These are phyloP conservation scores for Champsocephalus gunnari DNA, from an alignment of 2,797 vertebrate species.

Conservation along the genomic window DNA sequence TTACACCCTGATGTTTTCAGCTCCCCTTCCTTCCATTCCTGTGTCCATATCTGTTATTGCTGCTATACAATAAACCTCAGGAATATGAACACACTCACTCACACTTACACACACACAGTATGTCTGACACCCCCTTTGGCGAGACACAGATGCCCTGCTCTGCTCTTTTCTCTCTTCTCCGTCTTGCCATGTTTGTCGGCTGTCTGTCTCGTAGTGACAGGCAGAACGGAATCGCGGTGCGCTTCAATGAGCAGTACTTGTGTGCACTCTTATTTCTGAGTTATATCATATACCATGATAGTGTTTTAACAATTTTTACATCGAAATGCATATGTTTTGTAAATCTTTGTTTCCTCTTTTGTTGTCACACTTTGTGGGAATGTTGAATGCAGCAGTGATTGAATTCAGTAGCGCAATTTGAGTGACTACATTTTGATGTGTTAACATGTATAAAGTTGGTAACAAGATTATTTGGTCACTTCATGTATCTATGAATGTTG, in stretches of 20 bases:
- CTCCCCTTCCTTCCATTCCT: slow-evolving; percentile 12
- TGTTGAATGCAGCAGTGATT: no score
- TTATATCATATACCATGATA: background rate
- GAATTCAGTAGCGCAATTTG: no score
- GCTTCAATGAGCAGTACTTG: slow-evolving; percentile 21
- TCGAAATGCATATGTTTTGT: background rate
- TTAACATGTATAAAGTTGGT: no score
- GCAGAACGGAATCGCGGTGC: slow-evolving; percentile 44
- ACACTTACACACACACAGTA: slow-evolving; percentile 17
- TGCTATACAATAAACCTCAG: slow-evolving; percentile 38
- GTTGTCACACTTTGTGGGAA: no score
- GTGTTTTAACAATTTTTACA: background rate
- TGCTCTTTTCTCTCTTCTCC: slow-evolving; percentile 68
- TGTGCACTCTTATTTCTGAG: slow-evolving; percentile 8
- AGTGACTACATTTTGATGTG: no score
- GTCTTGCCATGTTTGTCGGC: slow-evolving; percentile 46
- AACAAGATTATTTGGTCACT: no score
- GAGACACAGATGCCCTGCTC: slow-evolving; percentile 57
- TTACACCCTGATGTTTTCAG: slow-evolving; percentile 11
- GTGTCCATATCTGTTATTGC: slow-evolving; percentile 32
- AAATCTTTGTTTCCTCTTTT: no score
- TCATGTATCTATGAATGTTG: no score
- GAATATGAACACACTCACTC: slow-evolving; percentile 6
- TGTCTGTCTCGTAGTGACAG: slow-evolving; percentile 66
- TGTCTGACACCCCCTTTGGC: slow-evolving; percentile 63